Evolutionary conservation across 2,888 invertebrate species (phyloP).

Genomic region (Antheraea yamamai): DNA sequence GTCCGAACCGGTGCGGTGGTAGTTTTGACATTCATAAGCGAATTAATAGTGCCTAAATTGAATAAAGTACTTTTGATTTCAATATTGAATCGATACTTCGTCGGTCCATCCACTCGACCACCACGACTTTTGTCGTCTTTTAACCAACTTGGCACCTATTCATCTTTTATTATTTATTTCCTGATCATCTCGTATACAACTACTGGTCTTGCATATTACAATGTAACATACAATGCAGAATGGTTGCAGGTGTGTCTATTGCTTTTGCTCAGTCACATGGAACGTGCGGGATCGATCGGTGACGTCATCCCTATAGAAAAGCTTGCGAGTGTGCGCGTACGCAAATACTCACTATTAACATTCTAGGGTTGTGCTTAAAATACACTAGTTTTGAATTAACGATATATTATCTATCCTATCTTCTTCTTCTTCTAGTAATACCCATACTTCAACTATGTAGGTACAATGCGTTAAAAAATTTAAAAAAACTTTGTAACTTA

Average conservation of each 20-base stretch:
- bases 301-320: constrained; percentile 37
- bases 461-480: no score
- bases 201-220: background rate
- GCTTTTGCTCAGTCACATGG: constrained; percentile 36
- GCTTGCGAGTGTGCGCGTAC: constrained; percentile 33
- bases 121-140: background rate
- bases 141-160: background rate
- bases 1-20: no score
- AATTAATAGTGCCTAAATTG: no score
- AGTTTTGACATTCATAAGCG: no score
- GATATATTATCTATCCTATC: no score
- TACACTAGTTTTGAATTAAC: background rate
- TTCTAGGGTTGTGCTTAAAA: background rate
- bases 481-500: no score
- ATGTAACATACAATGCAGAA: background rate
- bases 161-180: background rate
- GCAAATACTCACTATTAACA: background rate
- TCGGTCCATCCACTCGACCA: no score
- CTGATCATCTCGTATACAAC: background rate
- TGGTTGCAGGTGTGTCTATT: constrained; percentile 31
- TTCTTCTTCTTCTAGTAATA: no score
- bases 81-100: no score
- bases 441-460: no score
- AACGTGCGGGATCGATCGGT: constrained; percentile 35
- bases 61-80: no score